phyloP scores from a whole-genome alignment of 2,888 invertebrate genomes.

The Ischnura elegans region DNA sequence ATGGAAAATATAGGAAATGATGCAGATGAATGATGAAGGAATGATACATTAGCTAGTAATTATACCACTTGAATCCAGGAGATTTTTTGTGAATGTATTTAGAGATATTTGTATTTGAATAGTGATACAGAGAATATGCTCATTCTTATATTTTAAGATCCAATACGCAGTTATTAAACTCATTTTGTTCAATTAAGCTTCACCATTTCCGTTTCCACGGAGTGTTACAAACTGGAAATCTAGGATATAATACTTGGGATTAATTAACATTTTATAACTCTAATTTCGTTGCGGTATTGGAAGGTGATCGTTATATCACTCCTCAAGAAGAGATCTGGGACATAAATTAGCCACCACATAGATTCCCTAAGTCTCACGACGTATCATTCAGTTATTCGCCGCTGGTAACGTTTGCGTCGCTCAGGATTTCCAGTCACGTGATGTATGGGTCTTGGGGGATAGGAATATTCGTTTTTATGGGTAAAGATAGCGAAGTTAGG shows the following conservation, averaged over 20 bases:
- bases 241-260: background rate
- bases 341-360: background rate
- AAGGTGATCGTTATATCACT: background rate
- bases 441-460: conserved; percentile 47
- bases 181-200: too few species aligned
- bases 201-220: background rate
- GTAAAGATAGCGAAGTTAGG: conserved; percentile 46
- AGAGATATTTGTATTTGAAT: too few species aligned
- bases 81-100: too few species aligned
- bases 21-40: too few species aligned
- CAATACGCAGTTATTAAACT: too few species aligned
- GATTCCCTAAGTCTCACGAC: background rate
- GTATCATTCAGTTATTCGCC: conserved; percentile 40
- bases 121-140: too few species aligned
- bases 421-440: conserved; percentile 63
- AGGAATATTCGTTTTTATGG: conserved; percentile 47
- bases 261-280: background rate
- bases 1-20: too few species aligned
- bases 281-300: background rate
- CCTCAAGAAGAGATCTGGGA: background rate
- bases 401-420: conserved; percentile 38
- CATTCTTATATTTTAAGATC: too few species aligned
- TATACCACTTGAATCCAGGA: too few species aligned
- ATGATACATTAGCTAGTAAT: too few species aligned
- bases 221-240: background rate